Evolutionary conservation across 2,113 vertebrate species (phyloP).

Genomic region (Ceyx melanurus): DNA sequence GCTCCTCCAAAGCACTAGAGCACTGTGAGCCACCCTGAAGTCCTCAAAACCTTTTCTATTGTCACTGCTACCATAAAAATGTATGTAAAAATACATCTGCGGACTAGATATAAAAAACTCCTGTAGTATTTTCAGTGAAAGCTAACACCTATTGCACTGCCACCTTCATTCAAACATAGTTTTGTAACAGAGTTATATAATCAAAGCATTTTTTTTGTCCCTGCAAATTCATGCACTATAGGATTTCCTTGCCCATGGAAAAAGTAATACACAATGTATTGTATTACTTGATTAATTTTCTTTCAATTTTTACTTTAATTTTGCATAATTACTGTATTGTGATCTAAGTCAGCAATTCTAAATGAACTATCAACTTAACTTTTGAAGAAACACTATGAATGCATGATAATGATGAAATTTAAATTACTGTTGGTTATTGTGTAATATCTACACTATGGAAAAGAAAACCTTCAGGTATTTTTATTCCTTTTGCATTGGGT

Average conservation of each 20-base stretch:
- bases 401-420: neutral
- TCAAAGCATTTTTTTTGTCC: neutral
- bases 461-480: neutral
- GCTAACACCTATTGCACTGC: neutral
- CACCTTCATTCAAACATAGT: neutral
- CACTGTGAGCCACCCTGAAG: neutral
- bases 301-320: constrained; percentile 45
- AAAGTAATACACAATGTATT: neutral
- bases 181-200: neutral
- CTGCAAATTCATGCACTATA: neutral
- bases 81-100: neutral
- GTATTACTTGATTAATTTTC: constrained; percentile 25
- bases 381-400: constrained; percentile 14
- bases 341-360: constrained; percentile 35
- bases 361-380: constrained; percentile 38
- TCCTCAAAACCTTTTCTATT: neutral
- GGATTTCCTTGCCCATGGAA: neutral
- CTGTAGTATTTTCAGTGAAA: neutral
- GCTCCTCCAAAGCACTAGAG: neutral
- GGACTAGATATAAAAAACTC: neutral
- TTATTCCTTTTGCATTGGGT: neutral
- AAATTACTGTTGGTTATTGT: neutral
- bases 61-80: neutral
- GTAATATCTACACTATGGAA: neutral
- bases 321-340: constrained; percentile 31